Percentiles rank a stretch among this genome's conserved stretches.
Evolutionary conservation across 2,888 invertebrate species (phyloP).

Genomic region (Criorhina ranunculi): DNA sequence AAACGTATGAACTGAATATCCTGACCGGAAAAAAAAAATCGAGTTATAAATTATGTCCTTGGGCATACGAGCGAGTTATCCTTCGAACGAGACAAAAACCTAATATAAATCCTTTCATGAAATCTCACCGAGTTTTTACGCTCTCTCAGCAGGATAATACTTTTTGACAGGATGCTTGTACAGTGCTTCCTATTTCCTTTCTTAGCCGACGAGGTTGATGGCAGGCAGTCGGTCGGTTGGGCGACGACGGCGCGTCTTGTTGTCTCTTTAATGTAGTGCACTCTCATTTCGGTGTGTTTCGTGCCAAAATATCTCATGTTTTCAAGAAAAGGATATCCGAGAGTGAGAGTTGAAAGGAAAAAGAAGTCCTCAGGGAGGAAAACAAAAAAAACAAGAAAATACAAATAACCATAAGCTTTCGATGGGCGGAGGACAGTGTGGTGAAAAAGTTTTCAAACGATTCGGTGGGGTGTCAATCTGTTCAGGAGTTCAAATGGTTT

Average conservation of each 20-base stretch:
- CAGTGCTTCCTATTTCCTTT: conserved; percentile 51
- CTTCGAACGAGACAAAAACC: conserved; percentile 69
- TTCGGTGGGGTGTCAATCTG: no score
- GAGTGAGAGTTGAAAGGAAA: conserved; percentile 61
- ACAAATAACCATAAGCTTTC: neutral
- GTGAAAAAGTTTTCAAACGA: neutral
- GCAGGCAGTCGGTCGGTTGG: conserved; percentile 11
- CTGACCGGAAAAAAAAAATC: conserved; percentile 26
- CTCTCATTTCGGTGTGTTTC: conserved; percentile 60
- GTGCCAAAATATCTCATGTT: conserved; percentile 68
- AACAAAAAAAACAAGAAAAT: neutral
- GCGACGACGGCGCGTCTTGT: conserved; percentile 37
- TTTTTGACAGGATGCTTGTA: conserved; percentile 72
- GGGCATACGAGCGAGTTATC: conserved; percentile 54
- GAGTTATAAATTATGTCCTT: conserved; percentile 69
- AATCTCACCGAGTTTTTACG: conserved; percentile 44
- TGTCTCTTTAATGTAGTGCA: conserved; percentile 71
- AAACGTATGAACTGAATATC: conserved; percentile 40
- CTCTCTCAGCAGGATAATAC: conserved; percentile 65
- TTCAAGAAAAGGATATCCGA: conserved; percentile 67
- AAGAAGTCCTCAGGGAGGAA: conserved; percentile 1
- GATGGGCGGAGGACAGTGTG: conserved; percentile 5
- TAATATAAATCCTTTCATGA: conserved; percentile 70
- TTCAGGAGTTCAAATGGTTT: no score
- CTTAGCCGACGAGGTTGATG: conserved; percentile 21